Conservation (phyloP, 2,113 vertebrate species). For the Galbula dea region DNA sequence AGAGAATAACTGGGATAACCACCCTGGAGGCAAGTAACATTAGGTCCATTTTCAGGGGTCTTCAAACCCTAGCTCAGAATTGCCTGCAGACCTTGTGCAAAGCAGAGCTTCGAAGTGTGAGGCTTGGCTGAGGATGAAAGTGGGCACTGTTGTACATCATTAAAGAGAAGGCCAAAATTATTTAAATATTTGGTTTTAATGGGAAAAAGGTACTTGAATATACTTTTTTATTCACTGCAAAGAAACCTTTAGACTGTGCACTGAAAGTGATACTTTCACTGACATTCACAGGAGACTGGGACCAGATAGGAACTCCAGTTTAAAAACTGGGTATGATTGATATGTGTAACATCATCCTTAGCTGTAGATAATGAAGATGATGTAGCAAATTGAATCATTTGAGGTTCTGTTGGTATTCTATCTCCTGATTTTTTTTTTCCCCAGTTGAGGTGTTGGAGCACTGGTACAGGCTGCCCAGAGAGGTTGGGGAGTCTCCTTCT, state of each 20-base stretch:
- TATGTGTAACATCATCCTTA: not conserved
- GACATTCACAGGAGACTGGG: not conserved
- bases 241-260: not conserved
- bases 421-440: too few relatives aligned
- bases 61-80: conserved; percentile 12
- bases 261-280: not conserved
- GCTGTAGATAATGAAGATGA: not conserved
- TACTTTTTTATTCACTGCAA: not conserved
- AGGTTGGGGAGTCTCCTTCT: too few relatives aligned
- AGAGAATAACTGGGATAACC: not conserved
- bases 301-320: not conserved
- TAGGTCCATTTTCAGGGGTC: not conserved
- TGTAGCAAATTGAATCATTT: not conserved
- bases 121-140: not conserved
- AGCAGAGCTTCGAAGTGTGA: not conserved
- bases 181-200: conserved; percentile 29
- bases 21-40: not conserved
- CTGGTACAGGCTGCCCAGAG: too few relatives aligned
- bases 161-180: not conserved
- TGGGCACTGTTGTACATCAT: not conserved
- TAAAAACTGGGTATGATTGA: not conserved
- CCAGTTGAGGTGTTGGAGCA: too few relatives aligned
- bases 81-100: not conserved
- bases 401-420: not conserved
- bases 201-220: not conserved